Base-by-base conservation (phyloP, 2,888 invertebrate genomes). In the Mythimna lalbum region DNA sequence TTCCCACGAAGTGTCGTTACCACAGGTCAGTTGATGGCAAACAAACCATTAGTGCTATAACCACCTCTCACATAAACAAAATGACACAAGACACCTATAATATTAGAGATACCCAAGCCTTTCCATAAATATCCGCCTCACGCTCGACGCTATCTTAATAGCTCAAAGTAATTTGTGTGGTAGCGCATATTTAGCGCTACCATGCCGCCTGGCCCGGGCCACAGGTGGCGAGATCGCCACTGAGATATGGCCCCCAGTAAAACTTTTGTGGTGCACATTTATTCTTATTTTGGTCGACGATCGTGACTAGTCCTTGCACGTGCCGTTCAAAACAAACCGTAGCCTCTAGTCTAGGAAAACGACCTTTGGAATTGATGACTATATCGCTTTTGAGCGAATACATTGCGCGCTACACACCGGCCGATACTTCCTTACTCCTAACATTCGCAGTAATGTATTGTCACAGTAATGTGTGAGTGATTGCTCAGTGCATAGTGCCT, bases 291-390 rank as follows among this genome's bases (percentile, higher is more conserved):
- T 82, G 86, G 85, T 82, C 84, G 78, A 53, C 76, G 79, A 77
- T 92, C 93, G 92, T 93, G 92, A 93, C 92, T 84, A 76, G 85
- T 62, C 79, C 73, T 69, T 71, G 88, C 90, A 91, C 90, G 90
- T 90, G 91, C 89, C 78, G 88, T 84, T 88, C 88, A 89, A 87
- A 86, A 87, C 89, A 87, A 89, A 89, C 88, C 89, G 85, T 83
- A 85, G 88, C 89, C 87, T 70, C 72, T 74, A 76, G 83, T 82
- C 84, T 76, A 73, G 60, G 66, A 74, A 82, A 86, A 83, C 81
- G 69, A 80, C 82, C 83, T 81, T 82, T 77, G 63, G 56, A 69
- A 67, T 63, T 39, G 56, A 67, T 69, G 73, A 68, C 33, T 66
- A 50, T 72, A 61, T 73, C 63, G 60, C 57, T 5, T 52, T 69